Percentiles rank a stretch among this genome's conserved stretches.
Conservation (phyloP, 37 sponge, comb jelly and placozoan species). For the Beroe forskalii region DNA sequence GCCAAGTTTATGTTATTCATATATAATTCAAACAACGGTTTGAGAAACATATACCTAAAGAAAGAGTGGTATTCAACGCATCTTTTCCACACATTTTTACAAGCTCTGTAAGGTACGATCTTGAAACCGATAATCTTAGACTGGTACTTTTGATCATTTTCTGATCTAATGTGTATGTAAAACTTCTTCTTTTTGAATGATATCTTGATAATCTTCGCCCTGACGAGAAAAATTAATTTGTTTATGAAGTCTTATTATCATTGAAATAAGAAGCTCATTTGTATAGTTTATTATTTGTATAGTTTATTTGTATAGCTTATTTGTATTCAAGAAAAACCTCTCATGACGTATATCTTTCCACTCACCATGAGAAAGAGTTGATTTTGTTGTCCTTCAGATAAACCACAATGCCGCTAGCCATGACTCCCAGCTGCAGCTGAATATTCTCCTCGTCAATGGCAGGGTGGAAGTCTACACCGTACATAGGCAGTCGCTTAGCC, state of each 20-base stretch:
- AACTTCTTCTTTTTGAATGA: constrained; percentile 81
- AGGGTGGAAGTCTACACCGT: constrained; percentile 26
- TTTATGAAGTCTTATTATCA: too few species aligned
- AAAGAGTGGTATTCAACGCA: constrained; percentile 89
- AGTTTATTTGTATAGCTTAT: too few species aligned
- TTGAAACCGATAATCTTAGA: constrained; percentile 72
- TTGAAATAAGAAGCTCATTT: too few species aligned
- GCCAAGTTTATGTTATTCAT: too few species aligned
- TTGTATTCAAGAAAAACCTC: too few species aligned
- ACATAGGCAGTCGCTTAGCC: constrained; percentile 10
- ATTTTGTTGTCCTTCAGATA: constrained; percentile 73
- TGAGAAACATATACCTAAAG: too few species aligned
- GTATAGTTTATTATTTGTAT: too few species aligned
- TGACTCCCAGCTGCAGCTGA: constrained; percentile 74
- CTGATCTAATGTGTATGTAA: constrained; percentile 74
- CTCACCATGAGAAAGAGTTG: constrained; percentile 83
- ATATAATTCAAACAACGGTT: too few species aligned
- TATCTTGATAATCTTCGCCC: constrained; percentile 78
- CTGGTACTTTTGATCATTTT: constrained; percentile 55
- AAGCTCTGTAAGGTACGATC: constrained; percentile 72
- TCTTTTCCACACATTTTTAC: constrained; percentile 85
- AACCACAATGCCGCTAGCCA: constrained; percentile 76
- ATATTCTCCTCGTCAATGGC: constrained; percentile 74
- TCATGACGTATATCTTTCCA: too few species aligned
- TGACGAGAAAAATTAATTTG: too few species aligned